These are phyloP conservation scores for Platyrinchus mystaceus DNA, from an alignment of 2,797 vertebrate species.

Conservation along the genomic window DNA sequence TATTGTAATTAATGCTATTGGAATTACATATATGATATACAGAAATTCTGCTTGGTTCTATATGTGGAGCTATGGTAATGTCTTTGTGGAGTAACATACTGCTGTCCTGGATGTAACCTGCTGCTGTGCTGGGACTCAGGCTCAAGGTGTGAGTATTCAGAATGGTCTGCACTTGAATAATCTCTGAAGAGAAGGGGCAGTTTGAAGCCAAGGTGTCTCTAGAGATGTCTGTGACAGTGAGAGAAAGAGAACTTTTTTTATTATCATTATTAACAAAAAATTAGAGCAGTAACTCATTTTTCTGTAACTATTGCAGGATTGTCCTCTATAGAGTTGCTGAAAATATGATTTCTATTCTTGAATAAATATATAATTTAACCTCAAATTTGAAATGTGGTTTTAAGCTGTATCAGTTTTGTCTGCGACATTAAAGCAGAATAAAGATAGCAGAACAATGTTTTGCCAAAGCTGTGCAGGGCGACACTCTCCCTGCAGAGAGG, in stretches of 20 bases:
- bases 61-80: not conserved
- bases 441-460: not conserved
- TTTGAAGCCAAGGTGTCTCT: not conserved
- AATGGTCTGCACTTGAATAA: not conserved
- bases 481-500: not conserved
- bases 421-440: not conserved
- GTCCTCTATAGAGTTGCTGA: not conserved
- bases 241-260: not conserved
- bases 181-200: not conserved
- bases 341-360: not conserved
- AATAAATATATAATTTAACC: not conserved
- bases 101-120: not conserved
- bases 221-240: not conserved
- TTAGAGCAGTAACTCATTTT: not conserved
- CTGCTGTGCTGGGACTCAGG: not conserved
- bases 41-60: not conserved
- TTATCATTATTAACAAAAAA: not conserved
- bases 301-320: not conserved
- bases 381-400: not conserved
- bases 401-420: not conserved
- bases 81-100: not conserved
- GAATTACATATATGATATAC: not conserved
- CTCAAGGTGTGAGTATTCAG: not conserved
- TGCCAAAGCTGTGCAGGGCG: not conserved
- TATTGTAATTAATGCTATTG: not conserved